Base-by-base conservation (phyloP, 2,113 vertebrate species). In the Camelus dromedarius region DNA sequence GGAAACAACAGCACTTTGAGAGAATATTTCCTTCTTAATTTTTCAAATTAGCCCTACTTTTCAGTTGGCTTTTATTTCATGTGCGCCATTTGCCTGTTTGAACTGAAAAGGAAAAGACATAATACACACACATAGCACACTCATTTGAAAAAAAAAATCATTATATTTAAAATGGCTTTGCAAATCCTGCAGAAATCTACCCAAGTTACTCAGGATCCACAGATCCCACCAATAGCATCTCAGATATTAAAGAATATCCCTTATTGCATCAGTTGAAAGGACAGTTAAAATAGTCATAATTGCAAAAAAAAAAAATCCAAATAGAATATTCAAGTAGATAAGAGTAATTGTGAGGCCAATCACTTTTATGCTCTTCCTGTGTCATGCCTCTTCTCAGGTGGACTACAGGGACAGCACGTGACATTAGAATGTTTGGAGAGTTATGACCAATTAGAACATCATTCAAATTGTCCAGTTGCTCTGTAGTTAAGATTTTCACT, bases 151-250 rank as follows among this genome's bases (percentile, higher is more conserved):
- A 42, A 42, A 42, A 42, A 96, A 88, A 42, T 88, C 28, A 89
- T 93, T 77, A 46, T 54, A 54, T 79, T 96, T 93, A 96, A 97
- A 97, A 83, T 62, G 38, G 15, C 28, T 94, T 94, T 97, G 83
- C 73, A 67, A 92, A 64, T 4, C 14, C 54, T 96, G 28, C 42
- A 24, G 77, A 88, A 93, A 96, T 26, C 46, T 73, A 82, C 35
- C 32, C 30, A 95, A 76, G 82, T 87, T 73, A 84, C 19, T 82
- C 28, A 79, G 42, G 26, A 89, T 83, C 30, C 83, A 80, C 13
- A 93, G 86, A 24, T 46, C 32, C 54, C 82, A 52, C 73, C 89
- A 67, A 84, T 0, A 83, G 42, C 79, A 96, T 64, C 83, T 93
- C 50, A 79, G 56, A 86, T 93, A 6, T 64, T 95, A 54, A 94